These are phyloP conservation scores for Rhogogaster chlorosoma DNA, from an alignment of 2,888 invertebrate species.

Conservation along the genomic window DNA sequence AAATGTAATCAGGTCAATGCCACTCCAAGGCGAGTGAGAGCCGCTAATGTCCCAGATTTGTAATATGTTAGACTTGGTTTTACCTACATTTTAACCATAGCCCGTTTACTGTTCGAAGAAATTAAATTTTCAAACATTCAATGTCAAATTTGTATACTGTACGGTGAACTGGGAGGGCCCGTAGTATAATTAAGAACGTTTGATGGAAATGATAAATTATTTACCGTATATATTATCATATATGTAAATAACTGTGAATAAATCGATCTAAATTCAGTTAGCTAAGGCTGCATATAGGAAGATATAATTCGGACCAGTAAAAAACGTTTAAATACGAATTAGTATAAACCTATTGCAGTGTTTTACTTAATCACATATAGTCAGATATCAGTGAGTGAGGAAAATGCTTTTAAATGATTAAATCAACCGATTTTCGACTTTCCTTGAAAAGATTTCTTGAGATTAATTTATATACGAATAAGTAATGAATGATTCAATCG, in stretches of 20 bases:
- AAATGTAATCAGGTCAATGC: constrained; percentile 74
- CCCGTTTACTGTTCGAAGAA: constrained; percentile 3
- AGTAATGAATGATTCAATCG: background rate
- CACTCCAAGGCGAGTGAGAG: constrained; percentile 65
- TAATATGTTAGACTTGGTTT: constrained; percentile 24
- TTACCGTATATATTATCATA: background rate
- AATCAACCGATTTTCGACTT: background rate
- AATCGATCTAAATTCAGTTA: background rate
- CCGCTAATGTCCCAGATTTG: constrained; percentile 62
- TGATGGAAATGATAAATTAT: background rate
- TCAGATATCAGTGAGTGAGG: background rate
- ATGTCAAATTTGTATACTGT: background rate
- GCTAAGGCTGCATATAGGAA: background rate
- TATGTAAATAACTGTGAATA: background rate
- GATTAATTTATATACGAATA: background rate
- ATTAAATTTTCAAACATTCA: background rate
- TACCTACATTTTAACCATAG: constrained; percentile 14
- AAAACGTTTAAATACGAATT: background rate
- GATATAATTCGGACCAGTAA: background rate
- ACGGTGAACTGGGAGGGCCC: background rate
- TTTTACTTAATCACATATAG: background rate
- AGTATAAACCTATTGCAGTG: background rate
- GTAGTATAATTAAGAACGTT: background rate
- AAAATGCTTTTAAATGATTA: background rate
- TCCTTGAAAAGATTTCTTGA: background rate